A percentile compares a stretch with the other conserved stretches of the same genome.
Conservation (phyloP, 2,797 vertebrate species). For the Brachymystax lenok region DNA sequence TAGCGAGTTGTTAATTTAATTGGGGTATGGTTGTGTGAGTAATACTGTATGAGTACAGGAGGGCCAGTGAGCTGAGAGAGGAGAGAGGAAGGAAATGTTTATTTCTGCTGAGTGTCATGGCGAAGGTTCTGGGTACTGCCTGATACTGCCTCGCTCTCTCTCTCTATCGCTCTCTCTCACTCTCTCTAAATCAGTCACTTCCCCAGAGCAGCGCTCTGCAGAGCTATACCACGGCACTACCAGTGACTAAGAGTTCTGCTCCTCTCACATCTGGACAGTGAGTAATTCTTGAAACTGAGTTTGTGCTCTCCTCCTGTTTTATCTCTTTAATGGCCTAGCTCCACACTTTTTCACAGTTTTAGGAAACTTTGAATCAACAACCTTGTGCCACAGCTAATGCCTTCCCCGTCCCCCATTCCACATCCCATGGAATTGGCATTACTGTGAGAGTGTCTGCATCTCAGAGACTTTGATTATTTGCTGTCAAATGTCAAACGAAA, state of each 20-base stretch:
- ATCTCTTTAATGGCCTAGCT: background rate
- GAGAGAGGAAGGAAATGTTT: constrained; percentile 42
- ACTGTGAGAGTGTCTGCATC: constrained; percentile 3
- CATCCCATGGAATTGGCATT: background rate
- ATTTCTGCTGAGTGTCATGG: constrained; percentile 43
- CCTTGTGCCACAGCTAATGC: background rate
- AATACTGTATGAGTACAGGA: constrained; percentile 34
- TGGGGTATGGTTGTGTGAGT: constrained; percentile 49
- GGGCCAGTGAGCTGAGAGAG: constrained; percentile 6
- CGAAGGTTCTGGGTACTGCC: constrained; percentile 32
- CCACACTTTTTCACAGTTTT: background rate
- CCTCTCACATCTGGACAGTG: constrained; percentile 2
- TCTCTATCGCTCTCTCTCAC: background rate
- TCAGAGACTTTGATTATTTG: constrained; percentile 24
- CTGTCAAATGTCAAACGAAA: constrained; percentile 39
- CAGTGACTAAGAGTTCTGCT: background rate
- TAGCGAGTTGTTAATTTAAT: constrained; percentile 36
- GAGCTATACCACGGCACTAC: background rate
- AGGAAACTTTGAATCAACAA: background rate
- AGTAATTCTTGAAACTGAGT: background rate
- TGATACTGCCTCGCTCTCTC: background rate
- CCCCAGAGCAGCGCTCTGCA: constrained; percentile 5
- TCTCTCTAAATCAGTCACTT: constrained; percentile 12
- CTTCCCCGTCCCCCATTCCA: background rate
- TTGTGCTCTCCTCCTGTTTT: background rate